phyloP scores from a whole-genome alignment of 2,113 vertebrate species.

The Neogobius melanostomus region DNA sequence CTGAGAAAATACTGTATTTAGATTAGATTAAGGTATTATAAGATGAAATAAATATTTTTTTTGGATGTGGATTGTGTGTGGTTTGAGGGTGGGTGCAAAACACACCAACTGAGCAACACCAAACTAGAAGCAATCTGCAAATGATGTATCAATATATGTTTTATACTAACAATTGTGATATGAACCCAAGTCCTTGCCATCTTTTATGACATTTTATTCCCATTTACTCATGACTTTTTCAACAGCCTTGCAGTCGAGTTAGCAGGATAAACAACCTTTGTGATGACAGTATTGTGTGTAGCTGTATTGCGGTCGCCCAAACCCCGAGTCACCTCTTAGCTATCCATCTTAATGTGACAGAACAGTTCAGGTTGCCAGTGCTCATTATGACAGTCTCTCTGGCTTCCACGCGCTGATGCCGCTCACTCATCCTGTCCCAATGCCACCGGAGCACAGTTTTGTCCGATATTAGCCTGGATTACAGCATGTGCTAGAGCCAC shows the following conservation, averaged over 20 bases:
- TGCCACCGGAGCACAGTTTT: constrained; percentile 17
- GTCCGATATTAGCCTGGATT: constrained; percentile 17
- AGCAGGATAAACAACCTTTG: neutral
- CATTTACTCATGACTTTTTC: neutral
- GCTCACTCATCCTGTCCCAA: neutral
- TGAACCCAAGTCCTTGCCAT: neutral
- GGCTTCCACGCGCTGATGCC: constrained; percentile 13
- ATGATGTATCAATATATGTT: too few species aligned
- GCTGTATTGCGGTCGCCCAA: neutral
- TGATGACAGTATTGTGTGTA: constrained; percentile 12
- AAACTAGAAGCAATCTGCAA: too few species aligned
- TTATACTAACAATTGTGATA: too few species aligned
- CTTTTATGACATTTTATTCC: neutral
- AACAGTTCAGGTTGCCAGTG: constrained; percentile 1
- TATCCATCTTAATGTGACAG: constrained; percentile 32
- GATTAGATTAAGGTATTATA: too few species aligned
- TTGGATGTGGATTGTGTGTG: too few species aligned
- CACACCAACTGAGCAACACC: too few species aligned
- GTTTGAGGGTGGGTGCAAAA: too few species aligned
- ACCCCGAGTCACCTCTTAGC: too few species aligned
- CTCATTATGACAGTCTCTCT: constrained; percentile 18
- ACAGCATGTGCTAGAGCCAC: neutral
- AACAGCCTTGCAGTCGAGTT: neutral
- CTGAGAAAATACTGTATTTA: too few species aligned
- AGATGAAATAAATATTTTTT: too few species aligned